These are phyloP conservation scores for Phalacrocorax pelagicus DNA, from an alignment of 2,113 vertebrate species.

Conservation along the genomic window DNA sequence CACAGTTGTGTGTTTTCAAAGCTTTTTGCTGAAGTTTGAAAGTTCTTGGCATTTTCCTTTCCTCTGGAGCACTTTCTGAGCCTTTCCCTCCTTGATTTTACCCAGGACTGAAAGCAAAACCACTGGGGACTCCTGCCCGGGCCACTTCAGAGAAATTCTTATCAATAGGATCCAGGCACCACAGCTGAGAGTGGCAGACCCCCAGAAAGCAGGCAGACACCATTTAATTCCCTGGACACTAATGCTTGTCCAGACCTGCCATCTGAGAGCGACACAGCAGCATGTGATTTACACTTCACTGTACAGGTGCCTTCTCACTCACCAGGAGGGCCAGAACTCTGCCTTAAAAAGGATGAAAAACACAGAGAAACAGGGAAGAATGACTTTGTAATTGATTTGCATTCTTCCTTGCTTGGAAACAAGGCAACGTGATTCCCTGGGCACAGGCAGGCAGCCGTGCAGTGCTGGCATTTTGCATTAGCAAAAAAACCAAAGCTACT, in stretches of 20 bases:
- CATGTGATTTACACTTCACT: background rate
- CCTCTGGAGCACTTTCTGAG: background rate
- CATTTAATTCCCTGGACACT: background rate
- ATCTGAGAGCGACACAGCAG: background rate
- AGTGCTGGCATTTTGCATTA: background rate
- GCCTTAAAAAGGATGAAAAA: background rate
- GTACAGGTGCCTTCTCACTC: background rate
- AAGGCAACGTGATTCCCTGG: accelerated
- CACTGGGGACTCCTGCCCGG: accelerated
- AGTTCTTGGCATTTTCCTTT: background rate
- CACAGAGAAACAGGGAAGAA: background rate
- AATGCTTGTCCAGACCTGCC: background rate
- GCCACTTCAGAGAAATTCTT: background rate
- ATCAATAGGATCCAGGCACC: background rate
- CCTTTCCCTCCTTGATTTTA: background rate
- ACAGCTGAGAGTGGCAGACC: background rate
- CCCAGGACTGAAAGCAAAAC: background rate
- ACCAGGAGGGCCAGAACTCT: background rate
- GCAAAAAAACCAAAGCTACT: background rate
- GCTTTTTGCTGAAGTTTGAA: background rate
- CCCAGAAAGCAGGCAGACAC: background rate
- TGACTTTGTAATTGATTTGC: background rate
- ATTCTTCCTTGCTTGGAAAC: background rate
- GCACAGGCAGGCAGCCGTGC: accelerated
- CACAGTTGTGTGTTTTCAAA: background rate